Evolutionary conservation across 1,140 invertebrate genomes (phyloP), one percentile per base, ranked within the genome.

Genomic region (Trissolcus basalis): DNA sequence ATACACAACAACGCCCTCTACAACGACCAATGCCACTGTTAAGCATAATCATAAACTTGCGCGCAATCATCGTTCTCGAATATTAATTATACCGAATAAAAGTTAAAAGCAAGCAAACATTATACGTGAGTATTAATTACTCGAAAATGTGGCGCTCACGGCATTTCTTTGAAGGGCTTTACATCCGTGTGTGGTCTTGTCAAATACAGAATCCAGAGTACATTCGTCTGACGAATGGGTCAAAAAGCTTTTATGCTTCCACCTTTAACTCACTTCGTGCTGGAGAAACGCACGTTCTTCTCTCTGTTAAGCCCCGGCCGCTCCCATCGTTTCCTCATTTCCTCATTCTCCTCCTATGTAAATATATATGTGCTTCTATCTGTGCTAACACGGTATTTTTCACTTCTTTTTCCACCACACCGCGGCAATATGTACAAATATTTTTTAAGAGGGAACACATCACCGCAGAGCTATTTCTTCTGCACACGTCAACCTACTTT

Each of bases 201-300:
- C 83, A 85, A 85, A 85, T 82, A 85, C 83, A 85, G 83, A 72
- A 83, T 82, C 69, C 80, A 60, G 54, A 76, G 83, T 83, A 82
- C 82, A 82, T 82, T 83, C 83, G 79, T 84, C 83, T 83, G 83
- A 83, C 83, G 83, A 82, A 81, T 78, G 61, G 79, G 78, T 78
- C 79, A 77, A 81, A 85, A 83, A 82, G 83, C 82, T 85, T 85
- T 85, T 83, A 84, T 83, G 74, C 81, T 83, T 80, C 76, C 59
- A 79, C 80, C 79, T 82, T 83, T 82, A 77, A 77, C 82, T 83
- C 79, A 71, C 75, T 63, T 80, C 65, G 50, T 76, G 48, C 70
- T 72, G 60, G 70, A 71, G 64, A 77, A 80, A 78, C 61, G 75
- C 69, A 49, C 36, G 68, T 73, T 75, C 60, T 64, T 75, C 64